Evolutionary conservation across 1,140 invertebrate species (phyloP), one percentile per base, ranked within the genome.

Genomic region (Papilio helenus): DNA sequence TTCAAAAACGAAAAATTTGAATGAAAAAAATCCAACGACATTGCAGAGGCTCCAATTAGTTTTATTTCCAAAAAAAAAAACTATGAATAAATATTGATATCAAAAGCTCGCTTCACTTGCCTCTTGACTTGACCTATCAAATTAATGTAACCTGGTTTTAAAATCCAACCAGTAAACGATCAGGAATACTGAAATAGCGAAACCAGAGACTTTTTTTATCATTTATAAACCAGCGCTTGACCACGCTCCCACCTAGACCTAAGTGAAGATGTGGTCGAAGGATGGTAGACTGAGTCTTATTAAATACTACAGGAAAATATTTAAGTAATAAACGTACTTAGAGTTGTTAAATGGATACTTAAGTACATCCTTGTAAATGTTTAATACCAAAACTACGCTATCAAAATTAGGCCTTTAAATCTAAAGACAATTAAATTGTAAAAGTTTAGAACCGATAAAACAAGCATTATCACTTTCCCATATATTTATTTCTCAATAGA

Each of bases 71-170:
- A 72, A 74, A 74, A 73, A n/a, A 65, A 68, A 29, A 68, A 29
- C 26, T 68, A 68, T 68, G 44, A 49, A 51, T 74, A 74, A 74
- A 74, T 23, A 23, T 29, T 16, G 20, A 12, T 26, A 51, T 74
- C 39, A 74, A 74, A 16, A 29, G 20, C 44, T 51, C 42, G 72
- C 39, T 49, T 20, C 42, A 49, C 42, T 49, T 74, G 39, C 23
- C 34, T 20, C 39, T 46, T 74, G 39, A 44, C 44, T 74, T 74
- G 44, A 74, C 71, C 71, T 72, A 72, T 44, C 71, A 72, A 72
- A 72, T 72, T 72, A 72, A 44, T 74, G 29, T 74, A 74, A 49
- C 72, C 72, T 49, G 72, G 29, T 74, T 74, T 65, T 49, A 51
- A 51, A 46, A 23, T 49, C 42, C 20, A 29, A 29, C 20, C 23